These are phyloP conservation scores for Antennarius striatus DNA, from an alignment of 2,113 vertebrate genomes.

Conservation along the genomic window DNA sequence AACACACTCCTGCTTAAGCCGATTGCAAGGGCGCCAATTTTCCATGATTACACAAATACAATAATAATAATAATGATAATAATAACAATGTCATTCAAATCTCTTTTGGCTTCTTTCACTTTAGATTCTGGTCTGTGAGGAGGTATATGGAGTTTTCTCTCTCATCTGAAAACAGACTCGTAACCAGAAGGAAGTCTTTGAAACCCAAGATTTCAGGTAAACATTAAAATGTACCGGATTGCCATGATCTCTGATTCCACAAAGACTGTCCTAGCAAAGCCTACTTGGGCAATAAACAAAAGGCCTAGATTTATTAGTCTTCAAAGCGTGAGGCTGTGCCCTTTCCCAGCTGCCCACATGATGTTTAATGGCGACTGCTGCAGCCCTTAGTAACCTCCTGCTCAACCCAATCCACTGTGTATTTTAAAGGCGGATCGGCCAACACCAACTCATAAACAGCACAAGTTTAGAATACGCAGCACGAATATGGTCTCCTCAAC, in stretches of 20 bases:
- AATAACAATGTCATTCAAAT: not conserved
- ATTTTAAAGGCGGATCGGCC: constrained; percentile 38
- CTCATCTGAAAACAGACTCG: too few species aligned
- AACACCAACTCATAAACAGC: constrained; percentile 49
- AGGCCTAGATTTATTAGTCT: constrained; percentile 22
- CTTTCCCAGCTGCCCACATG: constrained; percentile 33
- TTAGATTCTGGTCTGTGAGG: too few species aligned
- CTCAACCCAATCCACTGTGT: constrained; percentile 34
- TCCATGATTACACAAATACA: not conserved
- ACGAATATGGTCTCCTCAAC: constrained; percentile 42
- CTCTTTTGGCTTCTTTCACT: too few species aligned
- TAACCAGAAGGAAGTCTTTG: not conserved
- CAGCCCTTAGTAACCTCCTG: constrained; percentile 40
- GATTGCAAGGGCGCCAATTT: not conserved
- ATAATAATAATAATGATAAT: not conserved
- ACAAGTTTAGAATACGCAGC: constrained; percentile 37
- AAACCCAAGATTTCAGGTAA: too few species aligned
- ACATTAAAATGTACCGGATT: too few species aligned
- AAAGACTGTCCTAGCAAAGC: constrained; percentile 5
- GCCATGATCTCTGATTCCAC: constrained; percentile 4
- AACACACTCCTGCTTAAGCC: not conserved
- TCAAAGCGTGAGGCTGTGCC: constrained; percentile 6
- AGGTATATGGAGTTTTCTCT: too few species aligned
- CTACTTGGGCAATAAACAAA: not conserved
- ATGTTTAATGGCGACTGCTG: constrained; percentile 46